Conservation (phyloP, 1,140 invertebrate species). For the Drosophila simulans region DNA sequence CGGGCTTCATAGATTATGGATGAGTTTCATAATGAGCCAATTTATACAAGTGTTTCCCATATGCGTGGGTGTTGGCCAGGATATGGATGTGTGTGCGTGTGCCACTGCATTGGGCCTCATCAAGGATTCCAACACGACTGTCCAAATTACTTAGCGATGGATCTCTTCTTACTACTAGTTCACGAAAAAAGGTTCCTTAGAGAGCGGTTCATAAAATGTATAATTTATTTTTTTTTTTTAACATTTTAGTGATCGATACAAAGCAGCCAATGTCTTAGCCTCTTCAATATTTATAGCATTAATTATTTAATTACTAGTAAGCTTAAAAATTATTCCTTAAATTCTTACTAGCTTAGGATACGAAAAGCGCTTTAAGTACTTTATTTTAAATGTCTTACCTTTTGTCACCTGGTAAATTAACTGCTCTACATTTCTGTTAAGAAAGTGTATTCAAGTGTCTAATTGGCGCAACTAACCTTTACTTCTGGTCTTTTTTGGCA, state of each 20-base stretch:
- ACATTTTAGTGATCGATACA: background rate
- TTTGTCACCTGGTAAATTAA: too few species aligned
- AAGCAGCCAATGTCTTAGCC: too few species aligned
- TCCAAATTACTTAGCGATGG: conserved; percentile 46
- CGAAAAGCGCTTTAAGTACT: background rate
- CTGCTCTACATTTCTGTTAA: background rate
- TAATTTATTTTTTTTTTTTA: background rate
- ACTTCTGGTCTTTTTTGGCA: conserved; percentile 17
- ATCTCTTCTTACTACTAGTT: conserved; percentile 21
- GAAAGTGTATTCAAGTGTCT: conserved; percentile 14
- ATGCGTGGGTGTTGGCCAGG: conserved; percentile 10
- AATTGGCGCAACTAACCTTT: conserved; percentile 7
- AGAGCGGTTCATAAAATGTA: background rate
- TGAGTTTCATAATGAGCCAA: conserved; percentile 82
- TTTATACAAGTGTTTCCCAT: conserved; percentile 76
- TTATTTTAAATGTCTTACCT: background rate
- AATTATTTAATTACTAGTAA: too few species aligned
- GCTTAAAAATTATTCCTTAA: too few species aligned
- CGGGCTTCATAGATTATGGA: conserved; percentile 79
- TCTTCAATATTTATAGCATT: too few species aligned
- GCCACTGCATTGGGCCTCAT: conserved; percentile 48
- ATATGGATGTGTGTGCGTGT: conserved; percentile 9
- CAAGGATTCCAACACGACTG: conserved; percentile 65
- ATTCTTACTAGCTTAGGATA: too few species aligned
- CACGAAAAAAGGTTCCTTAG: background rate